Conservation (phyloP, 1,140 invertebrate species). For the Drosophila athabasca region DNA sequence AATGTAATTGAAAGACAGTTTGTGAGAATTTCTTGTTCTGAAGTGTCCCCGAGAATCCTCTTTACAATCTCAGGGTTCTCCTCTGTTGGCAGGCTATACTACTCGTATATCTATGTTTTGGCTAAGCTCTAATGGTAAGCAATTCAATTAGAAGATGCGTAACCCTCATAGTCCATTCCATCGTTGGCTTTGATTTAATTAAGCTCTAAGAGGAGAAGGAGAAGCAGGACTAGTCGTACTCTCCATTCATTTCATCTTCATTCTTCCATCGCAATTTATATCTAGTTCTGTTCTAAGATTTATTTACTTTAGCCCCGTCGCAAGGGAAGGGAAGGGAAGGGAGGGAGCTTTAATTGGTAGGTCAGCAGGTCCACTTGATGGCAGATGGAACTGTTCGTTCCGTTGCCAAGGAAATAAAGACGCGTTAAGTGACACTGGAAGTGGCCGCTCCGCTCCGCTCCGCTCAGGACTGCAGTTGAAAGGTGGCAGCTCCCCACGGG, state of each 20-base stretch:
- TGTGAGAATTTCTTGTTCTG: too few species aligned
- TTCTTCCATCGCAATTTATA: slow-evolving; percentile 38
- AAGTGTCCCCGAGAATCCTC: too few species aligned
- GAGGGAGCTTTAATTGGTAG: slow-evolving; percentile 43
- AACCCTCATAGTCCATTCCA: slow-evolving; percentile 12
- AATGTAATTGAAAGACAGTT: too few species aligned
- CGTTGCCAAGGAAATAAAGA: slow-evolving; percentile 47
- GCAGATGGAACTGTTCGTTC: slow-evolving; percentile 38
- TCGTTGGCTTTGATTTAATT: slow-evolving; percentile 36
- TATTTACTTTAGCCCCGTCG: slow-evolving; percentile 34
- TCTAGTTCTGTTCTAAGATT: slow-evolving; percentile 48
- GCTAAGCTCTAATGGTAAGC: slow-evolving; percentile 9
- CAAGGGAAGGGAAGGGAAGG: slow-evolving; percentile 1
- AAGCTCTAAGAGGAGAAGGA: slow-evolving; percentile 12
- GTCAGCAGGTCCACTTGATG: slow-evolving; percentile 47
- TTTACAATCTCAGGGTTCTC: too few species aligned
- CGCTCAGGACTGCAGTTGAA: slow-evolving; percentile 8
- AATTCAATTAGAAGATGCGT: slow-evolving; percentile 47
- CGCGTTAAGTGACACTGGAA: slow-evolving; percentile 46
- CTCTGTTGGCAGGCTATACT: too few species aligned
- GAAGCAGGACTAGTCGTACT: background rate
- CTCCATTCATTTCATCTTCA: background rate
- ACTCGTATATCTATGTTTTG: background rate
- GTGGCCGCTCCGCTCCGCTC: background rate
- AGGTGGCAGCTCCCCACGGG: background rate